Base-by-base conservation (phyloP, 2,113 vertebrate species). In the Rhadina sibilatrix region DNA sequence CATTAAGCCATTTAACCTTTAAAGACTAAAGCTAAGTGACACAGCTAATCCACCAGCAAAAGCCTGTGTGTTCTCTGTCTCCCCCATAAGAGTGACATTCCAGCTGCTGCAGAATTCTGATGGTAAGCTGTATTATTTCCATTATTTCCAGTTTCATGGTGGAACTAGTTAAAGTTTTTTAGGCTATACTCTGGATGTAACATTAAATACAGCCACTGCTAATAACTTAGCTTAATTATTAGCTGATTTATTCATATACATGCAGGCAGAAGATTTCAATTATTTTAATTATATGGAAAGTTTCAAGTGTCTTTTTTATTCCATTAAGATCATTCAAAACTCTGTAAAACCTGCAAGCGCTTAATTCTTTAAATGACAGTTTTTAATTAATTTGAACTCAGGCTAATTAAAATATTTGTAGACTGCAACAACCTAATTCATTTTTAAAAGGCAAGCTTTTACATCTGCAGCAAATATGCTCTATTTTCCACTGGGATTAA, bases 321-420 rank as follows among this genome's bases (percentile, higher is more conserved):
- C 56, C 76, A 71, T 70, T 86, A 76, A 81, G 52, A 78, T 89
- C 0, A 46, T 71, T 86, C 76, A 38, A 69, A 83, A 83, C 33
- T 71, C 40, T 27, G 42, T 44, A 64, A 95, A 88, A 70, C 17
- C 42, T 17, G 10, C 64, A 89, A 90, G 78, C 0, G 2, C 54
- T 63, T 88, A 93, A 83, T 90, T 89, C 83, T 64, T 94, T 86
- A 94, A 86, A 38, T 74, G 79, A 81, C 71, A 74, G 61, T 33
- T 97, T 87, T 83, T 81, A 92, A 96, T 90, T 90, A 90, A 81
- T 75, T 93, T 81, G 64, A 92, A 95, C 93, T 81, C 52, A 11
- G 42, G 60, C 68, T 93, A 93, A 95, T 95, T 94, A 94, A 95
- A 88, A 86, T 78, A 94, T 93, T 80, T 81, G 49, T 76, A 89